A percentile compares a stretch with the other conserved stretches of the same genome.
These are phyloP conservation scores for Ascidia mentula DNA, from an alignment of 23 tunicate species.

Conservation along the genomic window DNA sequence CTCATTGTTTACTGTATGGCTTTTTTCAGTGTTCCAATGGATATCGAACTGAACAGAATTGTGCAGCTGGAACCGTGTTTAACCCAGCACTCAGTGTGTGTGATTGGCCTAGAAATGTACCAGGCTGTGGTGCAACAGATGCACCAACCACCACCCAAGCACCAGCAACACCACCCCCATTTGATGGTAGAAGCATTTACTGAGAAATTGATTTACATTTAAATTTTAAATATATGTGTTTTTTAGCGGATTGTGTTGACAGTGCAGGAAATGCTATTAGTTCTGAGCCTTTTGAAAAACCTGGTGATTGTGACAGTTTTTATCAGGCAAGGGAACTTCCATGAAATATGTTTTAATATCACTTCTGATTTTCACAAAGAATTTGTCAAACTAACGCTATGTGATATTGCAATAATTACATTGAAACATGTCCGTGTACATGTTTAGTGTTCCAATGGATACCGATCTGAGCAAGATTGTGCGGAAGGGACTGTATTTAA, in stretches of 20 bases:
- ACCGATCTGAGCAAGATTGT: slow-evolving; percentile 18
- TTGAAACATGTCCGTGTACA: background rate
- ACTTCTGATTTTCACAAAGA: no score
- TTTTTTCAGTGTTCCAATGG: slow-evolving; percentile 38
- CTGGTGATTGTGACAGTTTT: slow-evolving; percentile 29
- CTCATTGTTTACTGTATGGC: no score
- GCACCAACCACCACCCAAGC: no score
- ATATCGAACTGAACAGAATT: slow-evolving; percentile 19
- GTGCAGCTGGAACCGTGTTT: slow-evolving; percentile 56
- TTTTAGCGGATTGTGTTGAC: slow-evolving; percentile 14
- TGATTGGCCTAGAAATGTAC: slow-evolving; percentile 42
- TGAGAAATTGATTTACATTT: no score
- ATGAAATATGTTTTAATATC: no score
- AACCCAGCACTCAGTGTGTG: slow-evolving; percentile 43
- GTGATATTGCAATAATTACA: background rate
- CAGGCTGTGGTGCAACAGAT: slow-evolving; percentile 42
- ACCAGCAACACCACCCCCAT: no score
- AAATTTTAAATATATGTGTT: background rate
- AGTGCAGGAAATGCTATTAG: slow-evolving; percentile 17
- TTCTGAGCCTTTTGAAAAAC: slow-evolving; percentile 31
- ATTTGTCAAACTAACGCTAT: no score
- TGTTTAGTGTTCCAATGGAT: slow-evolving; percentile 45
- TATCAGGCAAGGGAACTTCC: background rate
- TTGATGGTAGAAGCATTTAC: no score
- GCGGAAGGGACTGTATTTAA: slow-evolving; percentile 51